A percentile compares a stretch with the other conserved stretches of the same genome.
Evolutionary conservation across 2,888 invertebrate species (phyloP).

Genomic region (Eumacrocentrus americanus): DNA sequence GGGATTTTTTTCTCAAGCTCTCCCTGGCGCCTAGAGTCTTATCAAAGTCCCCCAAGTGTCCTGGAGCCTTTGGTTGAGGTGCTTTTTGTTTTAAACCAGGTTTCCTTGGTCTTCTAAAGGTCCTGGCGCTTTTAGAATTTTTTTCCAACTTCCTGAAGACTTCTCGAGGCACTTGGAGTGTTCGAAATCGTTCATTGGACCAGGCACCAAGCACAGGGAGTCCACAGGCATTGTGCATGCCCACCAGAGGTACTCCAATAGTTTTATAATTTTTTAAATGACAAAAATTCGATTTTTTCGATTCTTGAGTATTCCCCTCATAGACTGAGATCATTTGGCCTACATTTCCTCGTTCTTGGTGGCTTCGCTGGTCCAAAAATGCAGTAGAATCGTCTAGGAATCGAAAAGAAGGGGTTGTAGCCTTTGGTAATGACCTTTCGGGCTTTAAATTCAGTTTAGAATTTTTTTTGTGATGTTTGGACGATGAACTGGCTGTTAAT

Average conservation of each 20-base stretch:
- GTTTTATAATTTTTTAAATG: slow-evolving; percentile 38
- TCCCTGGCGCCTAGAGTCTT: background rate
- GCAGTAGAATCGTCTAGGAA: too few species aligned
- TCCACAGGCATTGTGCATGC: slow-evolving; percentile 56
- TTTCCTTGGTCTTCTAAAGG: background rate
- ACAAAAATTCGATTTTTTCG: slow-evolving; percentile 17
- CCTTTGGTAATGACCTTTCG: too few species aligned
- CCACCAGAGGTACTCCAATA: slow-evolving; percentile 56
- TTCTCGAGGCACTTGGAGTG: slow-evolving; percentile 22
- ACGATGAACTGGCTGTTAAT: background rate
- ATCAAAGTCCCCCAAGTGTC: slow-evolving; percentile 12
- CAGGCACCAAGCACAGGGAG: slow-evolving; percentile 48
- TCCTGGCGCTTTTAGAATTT: background rate
- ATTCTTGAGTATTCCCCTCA: slow-evolving; percentile 45
- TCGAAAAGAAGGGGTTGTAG: background rate
- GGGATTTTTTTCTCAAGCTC: background rate
- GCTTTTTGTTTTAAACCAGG: slow-evolving; percentile 16
- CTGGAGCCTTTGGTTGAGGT: slow-evolving; percentile 31
- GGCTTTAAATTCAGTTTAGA: background rate
- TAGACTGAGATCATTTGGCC: slow-evolving; percentile 54
- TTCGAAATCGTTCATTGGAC: slow-evolving; percentile 31
- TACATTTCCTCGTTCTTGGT: slow-evolving; percentile 45
- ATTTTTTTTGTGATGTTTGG: background rate
- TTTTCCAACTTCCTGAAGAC: slow-evolving; percentile 2
- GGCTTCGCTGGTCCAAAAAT: too few species aligned